Percentiles rank a stretch among this genome's conserved stretches.
These are phyloP conservation scores for Mystacides longicornis DNA, from an alignment of 2,888 invertebrate genomes.

Conservation along the genomic window DNA sequence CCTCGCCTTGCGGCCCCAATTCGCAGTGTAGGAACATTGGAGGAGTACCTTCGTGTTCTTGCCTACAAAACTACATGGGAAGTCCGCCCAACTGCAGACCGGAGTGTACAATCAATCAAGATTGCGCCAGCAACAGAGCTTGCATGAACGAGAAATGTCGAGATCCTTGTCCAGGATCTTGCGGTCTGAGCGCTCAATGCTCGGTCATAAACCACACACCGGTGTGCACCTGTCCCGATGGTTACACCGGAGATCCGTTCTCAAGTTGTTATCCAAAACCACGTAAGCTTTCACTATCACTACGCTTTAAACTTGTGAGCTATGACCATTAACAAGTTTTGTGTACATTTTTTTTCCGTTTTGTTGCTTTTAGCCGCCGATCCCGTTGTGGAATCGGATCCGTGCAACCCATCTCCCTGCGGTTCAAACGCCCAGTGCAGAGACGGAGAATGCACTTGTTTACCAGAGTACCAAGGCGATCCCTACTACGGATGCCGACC, in stretches of 20 bases:
- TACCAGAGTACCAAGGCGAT: slow-evolving; percentile 68
- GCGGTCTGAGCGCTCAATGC: slow-evolving; percentile 52
- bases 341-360: neutral
- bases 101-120: slow-evolving; percentile 58
- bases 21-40: slow-evolving; percentile 50
- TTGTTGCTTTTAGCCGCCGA: slow-evolving; percentile 28
- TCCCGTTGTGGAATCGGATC: slow-evolving; percentile 39
- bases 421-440: slow-evolving; percentile 65
- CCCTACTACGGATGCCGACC: slow-evolving; percentile 71
- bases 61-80: slow-evolving; percentile 53
- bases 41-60: slow-evolving; percentile 56
- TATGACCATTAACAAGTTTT: neutral
- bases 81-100: slow-evolving; percentile 61
- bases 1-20: slow-evolving; percentile 61
- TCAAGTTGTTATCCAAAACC: slow-evolving; percentile 38
- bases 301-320: too few relatives aligned
- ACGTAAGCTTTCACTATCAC: slow-evolving; percentile 37
- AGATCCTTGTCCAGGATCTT: slow-evolving; percentile 64
- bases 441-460: slow-evolving; percentile 62
- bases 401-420: slow-evolving; percentile 61
- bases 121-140: slow-evolving; percentile 57
- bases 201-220: slow-evolving; percentile 55
- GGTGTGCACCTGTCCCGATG: slow-evolving; percentile 53
- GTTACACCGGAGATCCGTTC: slow-evolving; percentile 57
- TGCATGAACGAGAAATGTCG: slow-evolving; percentile 59